Percentiles rank a stretch among this genome's conserved stretches.
phyloP scores from a whole-genome alignment of 2,888 invertebrate genomes.

The Tetragonula carbonaria region DNA sequence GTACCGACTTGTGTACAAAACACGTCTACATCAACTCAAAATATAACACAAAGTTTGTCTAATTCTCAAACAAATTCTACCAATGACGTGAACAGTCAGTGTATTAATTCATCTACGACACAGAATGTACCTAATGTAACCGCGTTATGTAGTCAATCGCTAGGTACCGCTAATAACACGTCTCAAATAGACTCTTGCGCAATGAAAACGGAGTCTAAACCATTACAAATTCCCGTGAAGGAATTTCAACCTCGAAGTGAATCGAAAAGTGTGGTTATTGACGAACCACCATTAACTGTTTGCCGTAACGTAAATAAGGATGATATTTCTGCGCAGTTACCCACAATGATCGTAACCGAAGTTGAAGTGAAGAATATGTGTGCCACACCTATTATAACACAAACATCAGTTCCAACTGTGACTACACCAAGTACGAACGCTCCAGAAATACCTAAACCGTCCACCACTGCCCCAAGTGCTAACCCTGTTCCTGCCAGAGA shows the following conservation, averaged over 20 bases:
- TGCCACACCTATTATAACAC: constrained; percentile 35
- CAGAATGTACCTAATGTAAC: constrained; percentile 66
- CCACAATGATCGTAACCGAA: constrained; percentile 51
- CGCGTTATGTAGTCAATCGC: constrained; percentile 72
- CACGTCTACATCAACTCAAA: constrained; percentile 58
- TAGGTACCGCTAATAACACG: constrained; percentile 61
- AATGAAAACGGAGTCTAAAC: constrained; percentile 73
- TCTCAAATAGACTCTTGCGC: constrained; percentile 62
- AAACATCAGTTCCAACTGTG: constrained; percentile 48
- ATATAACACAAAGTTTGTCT: constrained; percentile 66
- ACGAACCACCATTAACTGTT: constrained; percentile 62
- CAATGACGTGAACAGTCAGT: constrained; percentile 72
- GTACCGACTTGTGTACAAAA: constrained; percentile 67
- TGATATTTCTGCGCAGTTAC: constrained; percentile 80
- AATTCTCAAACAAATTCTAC: constrained; percentile 70
- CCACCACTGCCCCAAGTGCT: constrained; percentile 66
- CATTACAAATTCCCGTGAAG: constrained; percentile 73
- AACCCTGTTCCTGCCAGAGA: constrained; percentile 70
- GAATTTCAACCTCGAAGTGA: constrained; percentile 78
- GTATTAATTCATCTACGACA: constrained; percentile 66
- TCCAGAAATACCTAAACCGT: constrained; percentile 66
- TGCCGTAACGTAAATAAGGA: constrained; percentile 70
- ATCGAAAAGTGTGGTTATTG: constrained; percentile 67
- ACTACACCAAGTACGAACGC: constrained; percentile 57
- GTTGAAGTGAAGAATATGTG: constrained; percentile 54